Conservation (phyloP, 2,888 invertebrate genomes). For the Hypomecis punctinalis region DNA sequence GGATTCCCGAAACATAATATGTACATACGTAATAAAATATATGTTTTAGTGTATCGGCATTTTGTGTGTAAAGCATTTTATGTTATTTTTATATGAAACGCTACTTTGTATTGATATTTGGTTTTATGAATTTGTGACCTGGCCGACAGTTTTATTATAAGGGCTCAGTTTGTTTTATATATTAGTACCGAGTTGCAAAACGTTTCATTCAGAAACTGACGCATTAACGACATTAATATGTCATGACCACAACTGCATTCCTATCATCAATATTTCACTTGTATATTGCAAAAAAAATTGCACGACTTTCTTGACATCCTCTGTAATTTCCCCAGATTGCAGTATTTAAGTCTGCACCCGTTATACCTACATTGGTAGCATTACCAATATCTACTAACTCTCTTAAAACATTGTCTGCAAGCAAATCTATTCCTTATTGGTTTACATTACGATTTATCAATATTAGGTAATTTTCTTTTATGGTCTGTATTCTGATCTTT, state of each 20-base stretch:
- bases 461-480: constrained; percentile 3
- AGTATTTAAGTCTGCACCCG: constrained; percentile 52
- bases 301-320: constrained; percentile 53
- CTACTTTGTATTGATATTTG: too few species aligned
- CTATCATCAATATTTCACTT: constrained; percentile 13
- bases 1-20: too few species aligned
- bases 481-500: constrained; percentile 31
- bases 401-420: constrained; percentile 18
- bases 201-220: too few species aligned
- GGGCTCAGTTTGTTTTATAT: too few species aligned
- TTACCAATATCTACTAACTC: constrained; percentile 40
- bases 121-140: too few species aligned
- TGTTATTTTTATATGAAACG: too few species aligned
- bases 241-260: constrained; percentile 12
- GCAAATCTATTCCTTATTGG: constrained; percentile 23
- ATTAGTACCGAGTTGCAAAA: too few species aligned
- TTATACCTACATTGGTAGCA: constrained; percentile 39
- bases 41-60: too few species aligned
- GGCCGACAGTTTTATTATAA: too few species aligned
- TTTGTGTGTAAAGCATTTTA: too few species aligned
- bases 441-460: constrained; percentile 14
- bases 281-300: constrained; percentile 23
- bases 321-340: constrained; percentile 59
- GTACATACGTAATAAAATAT: background rate
- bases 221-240: too few species aligned